phyloP scores from a whole-genome alignment of 2,888 invertebrate species.

The Orthosia incerta region DNA sequence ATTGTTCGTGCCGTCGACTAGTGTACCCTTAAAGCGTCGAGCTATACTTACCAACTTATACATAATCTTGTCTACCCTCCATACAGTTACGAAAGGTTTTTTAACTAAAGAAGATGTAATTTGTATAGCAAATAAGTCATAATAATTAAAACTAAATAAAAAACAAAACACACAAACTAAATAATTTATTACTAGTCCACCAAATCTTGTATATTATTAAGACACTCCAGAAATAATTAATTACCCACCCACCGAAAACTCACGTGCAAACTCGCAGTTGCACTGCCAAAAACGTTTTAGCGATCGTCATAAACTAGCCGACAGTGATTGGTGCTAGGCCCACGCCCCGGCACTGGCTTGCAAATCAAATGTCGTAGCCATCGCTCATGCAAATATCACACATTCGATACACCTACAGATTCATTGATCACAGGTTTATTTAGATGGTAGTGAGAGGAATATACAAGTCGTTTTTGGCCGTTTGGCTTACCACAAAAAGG shows the following conservation, averaged over 20 bases:
- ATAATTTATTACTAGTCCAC: neutral
- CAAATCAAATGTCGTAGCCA: constrained; percentile 33
- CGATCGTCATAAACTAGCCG: neutral
- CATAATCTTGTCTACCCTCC: too few species aligned
- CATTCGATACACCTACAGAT: constrained; percentile 5
- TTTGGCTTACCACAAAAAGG: neutral
- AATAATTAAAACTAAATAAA: too few species aligned
- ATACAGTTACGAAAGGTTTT: too few species aligned
- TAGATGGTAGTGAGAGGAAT: neutral
- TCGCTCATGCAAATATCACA: constrained; percentile 28
- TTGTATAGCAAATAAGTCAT: too few species aligned
- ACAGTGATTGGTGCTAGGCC: constrained; percentile 38
- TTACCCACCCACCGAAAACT: neutral
- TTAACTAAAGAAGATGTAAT: too few species aligned
- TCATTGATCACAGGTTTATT: constrained; percentile 15
- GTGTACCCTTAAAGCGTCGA: too few species aligned
- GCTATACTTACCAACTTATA: too few species aligned
- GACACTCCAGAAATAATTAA: constrained; percentile 13
- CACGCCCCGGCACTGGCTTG: constrained; percentile 25
- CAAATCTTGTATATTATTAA: neutral
- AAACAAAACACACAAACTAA: too few species aligned
- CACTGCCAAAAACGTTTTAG: constrained; percentile 31
- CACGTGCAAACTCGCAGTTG: constrained; percentile 17
- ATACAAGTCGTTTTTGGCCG: neutral
- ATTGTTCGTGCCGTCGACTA: too few species aligned